A percentile compares a stretch with the other conserved stretches of the same genome.
phyloP scores from a whole-genome alignment of 2,888 invertebrate species.

The Lissonota sp. region DNA sequence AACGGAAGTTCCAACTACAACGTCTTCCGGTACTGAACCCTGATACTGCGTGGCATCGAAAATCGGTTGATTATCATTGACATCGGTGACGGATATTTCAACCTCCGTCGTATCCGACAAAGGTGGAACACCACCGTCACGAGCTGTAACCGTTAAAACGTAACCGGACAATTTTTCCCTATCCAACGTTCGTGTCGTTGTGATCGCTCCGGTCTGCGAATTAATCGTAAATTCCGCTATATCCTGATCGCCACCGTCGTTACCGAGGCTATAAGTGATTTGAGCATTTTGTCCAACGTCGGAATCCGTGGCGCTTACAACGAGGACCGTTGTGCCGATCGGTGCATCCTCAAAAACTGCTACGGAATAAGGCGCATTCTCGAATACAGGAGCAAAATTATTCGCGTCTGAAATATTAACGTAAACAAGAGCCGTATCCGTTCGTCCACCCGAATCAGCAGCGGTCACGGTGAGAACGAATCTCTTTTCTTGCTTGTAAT shows the following conservation, averaged over 20 bases:
- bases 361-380: conserved; percentile 96
- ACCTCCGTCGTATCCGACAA: conserved; percentile 97
- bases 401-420: conserved; percentile 98
- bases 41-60: conserved; percentile 94
- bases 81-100: conserved; percentile 97
- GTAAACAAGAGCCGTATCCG: conserved; percentile 94
- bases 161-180: conserved; percentile 92
- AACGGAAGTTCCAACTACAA: conserved; percentile 92
- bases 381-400: conserved; percentile 96
- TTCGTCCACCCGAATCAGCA: conserved; percentile 94
- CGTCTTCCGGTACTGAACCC: conserved; percentile 94
- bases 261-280: conserved; percentile 91
- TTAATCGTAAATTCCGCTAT: conserved; percentile 93
- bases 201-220: conserved; percentile 96
- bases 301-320: conserved; percentile 96
- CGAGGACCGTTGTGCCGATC: conserved; percentile 95
- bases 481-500: conserved; percentile 95
- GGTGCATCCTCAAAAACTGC: conserved; percentile 97
- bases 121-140: conserved; percentile 96
- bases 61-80: conserved; percentile 96
- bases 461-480: conserved; percentile 95
- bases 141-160: conserved; percentile 95
- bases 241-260: conserved; percentile 86
- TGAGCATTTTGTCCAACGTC: conserved; percentile 98
- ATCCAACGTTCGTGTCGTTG: conserved; percentile 93